Evolutionary conservation across 2,113 vertebrate genomes (phyloP), one percentile per base, ranked within the genome.

Genomic region (Climacteris rufus): DNA sequence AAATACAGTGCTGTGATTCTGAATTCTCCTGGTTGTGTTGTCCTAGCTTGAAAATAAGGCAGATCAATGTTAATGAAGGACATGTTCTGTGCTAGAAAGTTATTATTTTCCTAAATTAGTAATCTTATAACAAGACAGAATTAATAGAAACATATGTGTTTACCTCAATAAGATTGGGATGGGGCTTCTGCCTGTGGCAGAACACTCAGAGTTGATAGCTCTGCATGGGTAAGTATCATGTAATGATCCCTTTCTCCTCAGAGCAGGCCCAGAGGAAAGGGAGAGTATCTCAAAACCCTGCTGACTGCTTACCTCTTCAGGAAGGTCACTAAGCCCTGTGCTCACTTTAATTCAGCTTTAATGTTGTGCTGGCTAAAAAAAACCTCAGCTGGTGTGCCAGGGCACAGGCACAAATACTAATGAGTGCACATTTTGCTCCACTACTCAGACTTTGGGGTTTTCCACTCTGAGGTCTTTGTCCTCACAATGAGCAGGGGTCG

Each of bases 1-100:
- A 66, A 66, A 63, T 17, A 21, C 21, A 64, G 30, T 27, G 11
- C 37, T 0, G 0, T 0, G 1, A 54, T 60, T 64, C 53, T 39
- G 72, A 85, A 61, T 82, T 79, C 53, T 83, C 40, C 33, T 72
- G 4, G 0, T 31, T 40, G 52, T 15, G 4, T 45, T 80, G 30
- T n/a, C 45, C 56, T 66, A 45, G 17, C 42, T 93, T 4, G 2
- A 71, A 86, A 90, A 69, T 21, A 61, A 59, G 50, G 25, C 24
- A 71, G 49, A 13, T 25, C 59, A 68, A 68, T 76, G 61, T 59
- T 82, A 95, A 78, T 56, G 44, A 68, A 83, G 39, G 23, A 7
- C 30, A 40, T 24, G 6, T 60, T 75, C 70, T 82, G 37, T 60
- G 15, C 37, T 68, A 15, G 37, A 47, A 71, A 60, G 69, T 37